Percentiles rank a stretch among this genome's conserved stretches.
These are phyloP conservation scores for Orgyia antiqua DNA, from an alignment of 2,888 invertebrate genomes.

Conservation along the genomic window DNA sequence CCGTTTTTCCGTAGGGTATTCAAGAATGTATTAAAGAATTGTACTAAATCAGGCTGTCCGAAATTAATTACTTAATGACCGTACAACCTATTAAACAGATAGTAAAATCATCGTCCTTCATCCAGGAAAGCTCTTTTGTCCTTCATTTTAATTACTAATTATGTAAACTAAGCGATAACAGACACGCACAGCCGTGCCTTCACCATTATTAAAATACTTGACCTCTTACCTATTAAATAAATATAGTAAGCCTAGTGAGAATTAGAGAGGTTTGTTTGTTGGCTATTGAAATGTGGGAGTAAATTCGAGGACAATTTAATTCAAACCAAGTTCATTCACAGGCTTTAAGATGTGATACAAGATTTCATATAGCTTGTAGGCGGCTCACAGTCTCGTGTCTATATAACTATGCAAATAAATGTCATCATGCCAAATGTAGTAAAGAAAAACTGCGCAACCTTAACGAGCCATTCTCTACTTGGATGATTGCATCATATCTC, in stretches of 20 bases:
- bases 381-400: slow-evolving; percentile 32
- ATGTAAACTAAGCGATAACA: slow-evolving; percentile 30
- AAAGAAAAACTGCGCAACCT: slow-evolving; percentile 25
- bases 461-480: slow-evolving; percentile 18
- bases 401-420: slow-evolving; percentile 35
- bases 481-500: slow-evolving; percentile 16
- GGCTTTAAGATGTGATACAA: slow-evolving; percentile 24
- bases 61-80: too few species aligned
- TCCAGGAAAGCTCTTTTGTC: slow-evolving; percentile 24
- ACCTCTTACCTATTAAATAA: too few species aligned
- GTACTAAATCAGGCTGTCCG: too few species aligned
- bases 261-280: slow-evolving; percentile 28
- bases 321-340: slow-evolving; percentile 31
- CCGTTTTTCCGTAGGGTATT: too few species aligned
- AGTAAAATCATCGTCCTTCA: slow-evolving; percentile 40
- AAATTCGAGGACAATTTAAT: slow-evolving; percentile 57
- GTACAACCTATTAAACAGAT: slow-evolving; percentile 17
- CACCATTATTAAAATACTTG: too few species aligned
- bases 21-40: too few species aligned
- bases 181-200: slow-evolving; percentile 54
- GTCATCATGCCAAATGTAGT: slow-evolving; percentile 29
- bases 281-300: slow-evolving; percentile 48
- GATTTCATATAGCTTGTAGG: slow-evolving; percentile 35
- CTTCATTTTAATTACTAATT: slow-evolving; percentile 44
- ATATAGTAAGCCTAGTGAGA: slow-evolving; percentile 10